These are phyloP conservation scores for Pelobates fuscus DNA, from an alignment of 2,113 vertebrate genomes.

Conservation along the genomic window DNA sequence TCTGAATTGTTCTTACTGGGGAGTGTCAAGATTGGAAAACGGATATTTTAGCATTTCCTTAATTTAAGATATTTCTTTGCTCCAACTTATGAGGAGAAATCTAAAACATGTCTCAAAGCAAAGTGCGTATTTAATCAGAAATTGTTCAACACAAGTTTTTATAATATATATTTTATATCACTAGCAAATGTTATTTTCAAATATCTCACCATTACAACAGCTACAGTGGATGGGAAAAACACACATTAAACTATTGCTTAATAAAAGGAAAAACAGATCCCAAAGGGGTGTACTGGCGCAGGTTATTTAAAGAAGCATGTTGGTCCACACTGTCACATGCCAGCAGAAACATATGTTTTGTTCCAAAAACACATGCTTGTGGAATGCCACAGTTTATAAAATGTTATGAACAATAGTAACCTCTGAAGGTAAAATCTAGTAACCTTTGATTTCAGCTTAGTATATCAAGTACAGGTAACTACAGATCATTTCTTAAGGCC, in stretches of 20 bases:
- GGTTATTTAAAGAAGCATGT: constrained; percentile 12
- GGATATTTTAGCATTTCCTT: too few species aligned
- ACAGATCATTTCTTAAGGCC: neutral
- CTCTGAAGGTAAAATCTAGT: constrained; percentile 27
- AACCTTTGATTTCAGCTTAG: constrained; percentile 16
- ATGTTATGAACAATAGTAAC: constrained; percentile 30
- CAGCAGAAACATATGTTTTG: constrained; percentile 21
- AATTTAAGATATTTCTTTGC: too few species aligned
- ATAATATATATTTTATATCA: too few species aligned
- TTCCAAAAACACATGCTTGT: constrained; percentile 15
- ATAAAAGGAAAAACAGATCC: neutral
- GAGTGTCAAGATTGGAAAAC: too few species aligned
- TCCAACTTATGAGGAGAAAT: too few species aligned
- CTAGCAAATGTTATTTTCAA: too few species aligned
- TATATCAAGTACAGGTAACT: constrained; percentile 29
- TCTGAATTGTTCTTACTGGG: too few species aligned
- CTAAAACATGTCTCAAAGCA: too few species aligned
- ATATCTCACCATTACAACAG: too few species aligned
- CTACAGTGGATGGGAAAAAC: neutral
- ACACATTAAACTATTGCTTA: neutral
- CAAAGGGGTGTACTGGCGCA: neutral
- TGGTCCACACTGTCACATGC: constrained; percentile 11
- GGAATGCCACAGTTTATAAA: neutral
- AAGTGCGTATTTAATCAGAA: too few species aligned
- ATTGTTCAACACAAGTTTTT: too few species aligned